Percentiles rank a stretch among this genome's conserved stretches.
These are phyloP conservation scores for Protobothrops flavoviridis DNA, from an alignment of 2,113 vertebrate genomes.

Conservation along the genomic window DNA sequence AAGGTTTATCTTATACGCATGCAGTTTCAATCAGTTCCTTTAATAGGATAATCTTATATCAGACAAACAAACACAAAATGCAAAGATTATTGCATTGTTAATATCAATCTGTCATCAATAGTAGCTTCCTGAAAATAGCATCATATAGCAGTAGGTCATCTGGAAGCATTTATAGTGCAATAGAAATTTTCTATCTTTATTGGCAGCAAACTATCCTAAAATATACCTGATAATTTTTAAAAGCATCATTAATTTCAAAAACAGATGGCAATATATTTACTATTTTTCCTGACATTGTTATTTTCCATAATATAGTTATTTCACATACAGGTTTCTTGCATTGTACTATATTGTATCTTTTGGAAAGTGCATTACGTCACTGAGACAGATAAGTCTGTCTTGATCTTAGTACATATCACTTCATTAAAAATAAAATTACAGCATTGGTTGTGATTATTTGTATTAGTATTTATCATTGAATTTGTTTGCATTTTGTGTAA, in stretches of 20 bases:
- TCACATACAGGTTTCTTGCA: not conserved
- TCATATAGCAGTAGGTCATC: not conserved
- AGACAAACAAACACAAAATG: not conserved
- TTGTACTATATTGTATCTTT: not conserved
- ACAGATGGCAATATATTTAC: not conserved
- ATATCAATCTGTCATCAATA: not conserved
- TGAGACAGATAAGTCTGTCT: not conserved
- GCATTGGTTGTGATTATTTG: constrained; percentile 30
- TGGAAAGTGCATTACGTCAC: not conserved
- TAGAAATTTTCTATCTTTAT: not conserved
- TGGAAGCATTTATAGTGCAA: not conserved
- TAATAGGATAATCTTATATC: not conserved
- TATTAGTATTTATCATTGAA: not conserved
- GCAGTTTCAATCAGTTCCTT: not conserved
- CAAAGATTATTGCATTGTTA: not conserved
- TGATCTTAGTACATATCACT: not conserved
- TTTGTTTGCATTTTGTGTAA: not conserved
- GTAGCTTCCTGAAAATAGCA: not conserved
- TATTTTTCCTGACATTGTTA: not conserved
- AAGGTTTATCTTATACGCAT: not conserved
- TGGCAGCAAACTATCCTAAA: not conserved
- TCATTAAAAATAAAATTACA: not conserved
- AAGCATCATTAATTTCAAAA: not conserved
- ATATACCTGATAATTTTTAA: not conserved
- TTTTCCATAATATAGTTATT: not conserved